Percentiles rank a stretch among this genome's conserved stretches.
Evolutionary conservation across 2,888 invertebrate genomes (phyloP).

Genomic region (Sphaeridia pumilis): DNA sequence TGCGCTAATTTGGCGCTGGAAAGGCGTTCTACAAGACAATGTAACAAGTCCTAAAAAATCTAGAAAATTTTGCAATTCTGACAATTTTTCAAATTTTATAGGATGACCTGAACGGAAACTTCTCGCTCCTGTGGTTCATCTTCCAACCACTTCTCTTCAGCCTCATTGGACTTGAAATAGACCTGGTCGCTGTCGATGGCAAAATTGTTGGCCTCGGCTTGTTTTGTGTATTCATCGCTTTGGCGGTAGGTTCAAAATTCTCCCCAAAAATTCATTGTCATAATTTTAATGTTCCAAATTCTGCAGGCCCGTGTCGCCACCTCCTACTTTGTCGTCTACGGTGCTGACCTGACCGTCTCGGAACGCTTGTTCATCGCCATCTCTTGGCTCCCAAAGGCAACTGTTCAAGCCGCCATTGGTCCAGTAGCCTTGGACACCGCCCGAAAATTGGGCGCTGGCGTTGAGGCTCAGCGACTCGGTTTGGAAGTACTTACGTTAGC

Average conservation of each 20-base stretch:
- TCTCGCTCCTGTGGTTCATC: constrained; percentile 42
- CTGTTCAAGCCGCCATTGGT: constrained; percentile 53
- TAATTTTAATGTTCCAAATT: not conserved
- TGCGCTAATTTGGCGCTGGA: constrained; percentile 43
- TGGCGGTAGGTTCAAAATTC: constrained; percentile 36
- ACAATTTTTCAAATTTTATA: constrained; percentile 1
- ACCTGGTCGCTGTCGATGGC: constrained; percentile 37
- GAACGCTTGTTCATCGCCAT: constrained; percentile 45
- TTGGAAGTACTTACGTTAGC: constrained; percentile 40
- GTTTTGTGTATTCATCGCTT: constrained; percentile 39
- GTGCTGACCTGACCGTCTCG: constrained; percentile 41
- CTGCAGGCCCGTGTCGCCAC: constrained; percentile 49
- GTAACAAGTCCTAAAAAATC: not conserved
- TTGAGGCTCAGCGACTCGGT: constrained; percentile 19
- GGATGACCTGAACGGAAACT: constrained; percentile 37
- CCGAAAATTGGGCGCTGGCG: constrained; percentile 38
- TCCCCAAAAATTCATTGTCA: not conserved
- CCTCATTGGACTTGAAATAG: constrained; percentile 45
- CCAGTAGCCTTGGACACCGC: constrained; percentile 51
- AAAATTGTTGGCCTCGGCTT: constrained; percentile 39
- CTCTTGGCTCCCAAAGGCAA: constrained; percentile 48
- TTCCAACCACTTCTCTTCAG: constrained; percentile 46
- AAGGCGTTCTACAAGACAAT: constrained; percentile 16
- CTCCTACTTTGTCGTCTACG: constrained; percentile 57
- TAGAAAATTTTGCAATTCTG: not conserved